phyloP scores from a whole-genome alignment of 2,113 vertebrate species.

The Malurus alboscapulatus region DNA sequence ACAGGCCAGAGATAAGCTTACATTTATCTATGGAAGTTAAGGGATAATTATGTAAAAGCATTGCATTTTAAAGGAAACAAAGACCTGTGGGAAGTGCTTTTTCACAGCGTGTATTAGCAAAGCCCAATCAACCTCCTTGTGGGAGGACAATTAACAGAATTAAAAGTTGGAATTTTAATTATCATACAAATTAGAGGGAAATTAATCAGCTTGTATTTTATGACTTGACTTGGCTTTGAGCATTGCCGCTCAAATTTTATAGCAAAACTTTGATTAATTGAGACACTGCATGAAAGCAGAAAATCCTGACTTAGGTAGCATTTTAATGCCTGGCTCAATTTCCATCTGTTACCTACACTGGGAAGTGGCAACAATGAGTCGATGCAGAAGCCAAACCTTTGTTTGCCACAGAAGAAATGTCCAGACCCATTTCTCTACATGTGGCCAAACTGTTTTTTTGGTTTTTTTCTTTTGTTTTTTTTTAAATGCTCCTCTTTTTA shows the following conservation, averaged over 20 bases:
- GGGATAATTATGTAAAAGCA: slow-evolving; percentile 51
- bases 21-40: slow-evolving; percentile 62
- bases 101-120: slow-evolving; percentile 58
- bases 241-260: slow-evolving; percentile 53
- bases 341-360: neutral
- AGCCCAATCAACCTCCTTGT: slow-evolving; percentile 74
- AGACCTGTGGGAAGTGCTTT: slow-evolving; percentile 62
- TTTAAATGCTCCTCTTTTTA: neutral
- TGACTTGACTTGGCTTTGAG: slow-evolving; percentile 60
- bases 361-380: neutral
- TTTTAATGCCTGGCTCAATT: neutral
- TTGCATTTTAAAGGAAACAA: slow-evolving; percentile 55
- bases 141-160: slow-evolving; percentile 77
- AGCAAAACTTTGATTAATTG: slow-evolving; percentile 76
- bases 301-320: slow-evolving; percentile 11
- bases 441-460: neutral
- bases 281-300: slow-evolving; percentile 66
- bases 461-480: neutral
- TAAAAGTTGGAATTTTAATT: slow-evolving; percentile 82
- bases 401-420: neutral
- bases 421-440: neutral
- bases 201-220: slow-evolving; percentile 78
- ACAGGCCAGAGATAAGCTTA: slow-evolving; percentile 40
- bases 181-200: slow-evolving; percentile 79
- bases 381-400: neutral